Conservation (phyloP, 1,140 invertebrate genomes). For the Archegozetes longisetosus region DNA sequence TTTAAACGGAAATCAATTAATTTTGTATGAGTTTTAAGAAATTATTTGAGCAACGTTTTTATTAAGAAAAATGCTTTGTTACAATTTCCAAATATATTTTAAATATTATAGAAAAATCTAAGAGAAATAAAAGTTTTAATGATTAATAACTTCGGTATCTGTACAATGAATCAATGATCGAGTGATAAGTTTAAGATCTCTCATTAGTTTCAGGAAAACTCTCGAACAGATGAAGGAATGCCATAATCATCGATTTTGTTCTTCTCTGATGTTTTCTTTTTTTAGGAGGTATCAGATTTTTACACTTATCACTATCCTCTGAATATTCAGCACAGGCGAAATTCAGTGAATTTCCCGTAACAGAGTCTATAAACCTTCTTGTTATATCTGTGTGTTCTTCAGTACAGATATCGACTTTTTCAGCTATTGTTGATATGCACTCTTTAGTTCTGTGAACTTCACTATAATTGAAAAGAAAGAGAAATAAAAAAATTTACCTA, state of each 20-base stretch:
- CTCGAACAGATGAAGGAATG: background rate
- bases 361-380: slow-evolving; percentile 5
- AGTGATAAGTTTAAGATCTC: no score
- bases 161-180: no score
- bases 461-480: no score
- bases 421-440: background rate
- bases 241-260: background rate
- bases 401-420: background rate
- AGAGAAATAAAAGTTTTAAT: no score
- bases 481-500: no score
- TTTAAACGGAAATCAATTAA: no score
- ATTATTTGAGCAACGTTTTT: no score
- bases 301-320: slow-evolving; percentile 8
- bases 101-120: no score
- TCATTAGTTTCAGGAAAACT: background rate
- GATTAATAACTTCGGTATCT: no score
- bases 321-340: slow-evolving; percentile 12
- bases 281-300: background rate
- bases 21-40: no score
- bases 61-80: no score
- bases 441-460: background rate
- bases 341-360: slow-evolving; percentile 5
- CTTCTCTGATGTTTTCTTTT: background rate
- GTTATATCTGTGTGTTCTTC: slow-evolving; percentile 8
- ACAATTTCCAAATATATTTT: no score